Base-by-base conservation (phyloP, 1,140 invertebrate species). In the Drosophila takahashii region DNA sequence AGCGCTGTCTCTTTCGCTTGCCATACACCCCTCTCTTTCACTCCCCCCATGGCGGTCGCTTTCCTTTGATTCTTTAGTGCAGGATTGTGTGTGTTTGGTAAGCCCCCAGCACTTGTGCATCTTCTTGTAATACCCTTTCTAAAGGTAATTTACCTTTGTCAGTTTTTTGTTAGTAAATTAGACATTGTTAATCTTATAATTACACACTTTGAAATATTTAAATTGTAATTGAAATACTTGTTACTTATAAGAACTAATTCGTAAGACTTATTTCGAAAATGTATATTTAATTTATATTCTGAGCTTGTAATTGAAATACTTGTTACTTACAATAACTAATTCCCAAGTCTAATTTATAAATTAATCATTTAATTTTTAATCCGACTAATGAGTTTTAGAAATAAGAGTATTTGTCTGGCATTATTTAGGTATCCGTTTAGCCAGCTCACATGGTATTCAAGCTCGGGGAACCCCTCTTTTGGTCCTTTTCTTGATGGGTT, bases 101-200 rank as follows among this genome's bases (percentile, higher is more conserved):
- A 75, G 71, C 60, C 64, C 16, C 8, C 15, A 57, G 83, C 81
- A 86, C 69, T 86, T 86, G 77, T 81, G 81, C 81, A 86, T 81
- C 77, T 85, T 86, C 71, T 77, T 76, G 4, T 29, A 0, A 15
- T 3, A 47, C 22, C 11, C 42, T 45, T 22, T 9, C 16, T 45
- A 0, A 13, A n/a, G 11, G 18, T 45, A 26, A 10, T 4, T 45
- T 7, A 45, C 2, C 26, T 22, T 3, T 45, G 3, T 41, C 0
- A 41, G 7, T 15, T n/a, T 6, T 15, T 15, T 15, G 13, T 41
- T 11, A 1, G 9, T 37, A 11, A 37, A 37, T 22, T 3, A 22
- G 9, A 32, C 32, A 32, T 32, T 32, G 5, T 8, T 5, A 8
- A 32, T 32, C 32, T 32, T 32, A 32, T 22, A 22, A 22, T n/a